Percentiles rank a stretch among this genome's conserved stretches.
phyloP scores from a whole-genome alignment of 64 coral and sea anemone species.

The Anthopleura sola region DNA sequence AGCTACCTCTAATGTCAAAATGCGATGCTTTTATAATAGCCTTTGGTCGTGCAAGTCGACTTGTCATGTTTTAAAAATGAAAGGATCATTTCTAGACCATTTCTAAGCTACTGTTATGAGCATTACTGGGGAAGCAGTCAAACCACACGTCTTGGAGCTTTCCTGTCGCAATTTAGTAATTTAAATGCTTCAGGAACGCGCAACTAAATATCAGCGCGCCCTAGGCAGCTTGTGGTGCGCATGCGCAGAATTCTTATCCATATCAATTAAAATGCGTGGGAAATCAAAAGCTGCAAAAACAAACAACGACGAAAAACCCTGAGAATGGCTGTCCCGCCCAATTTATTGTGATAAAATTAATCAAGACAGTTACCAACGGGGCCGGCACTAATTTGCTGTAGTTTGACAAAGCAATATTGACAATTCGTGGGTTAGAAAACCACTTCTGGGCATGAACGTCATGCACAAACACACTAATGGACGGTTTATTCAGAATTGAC shows the following conservation, averaged over 20 bases:
- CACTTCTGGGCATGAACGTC: neutral
- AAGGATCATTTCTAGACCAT: no score
- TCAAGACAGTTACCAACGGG: neutral
- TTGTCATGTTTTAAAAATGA: no score
- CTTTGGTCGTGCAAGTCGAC: no score
- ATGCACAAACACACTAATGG: neutral
- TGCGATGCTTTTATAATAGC: no score
- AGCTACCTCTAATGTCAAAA: no score
- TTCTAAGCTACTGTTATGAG: no score
- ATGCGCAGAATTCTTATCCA: neutral
- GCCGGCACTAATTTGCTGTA: neutral
- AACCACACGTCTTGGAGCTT: neutral
- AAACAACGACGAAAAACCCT: neutral
- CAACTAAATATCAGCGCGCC: neutral
- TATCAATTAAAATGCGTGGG: neutral
- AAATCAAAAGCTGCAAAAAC: neutral
- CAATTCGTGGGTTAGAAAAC: neutral
- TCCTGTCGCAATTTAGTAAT: neutral
- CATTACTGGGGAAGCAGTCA: neutral
- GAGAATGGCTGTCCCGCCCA: neutral
- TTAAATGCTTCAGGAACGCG: neutral
- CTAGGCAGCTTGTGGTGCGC: neutral
- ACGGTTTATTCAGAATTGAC: neutral
- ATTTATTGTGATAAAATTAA: neutral
- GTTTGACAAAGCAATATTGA: neutral